Conservation (phyloP, 2,113 vertebrate species). For the Xiphophorus maculatus region DNA sequence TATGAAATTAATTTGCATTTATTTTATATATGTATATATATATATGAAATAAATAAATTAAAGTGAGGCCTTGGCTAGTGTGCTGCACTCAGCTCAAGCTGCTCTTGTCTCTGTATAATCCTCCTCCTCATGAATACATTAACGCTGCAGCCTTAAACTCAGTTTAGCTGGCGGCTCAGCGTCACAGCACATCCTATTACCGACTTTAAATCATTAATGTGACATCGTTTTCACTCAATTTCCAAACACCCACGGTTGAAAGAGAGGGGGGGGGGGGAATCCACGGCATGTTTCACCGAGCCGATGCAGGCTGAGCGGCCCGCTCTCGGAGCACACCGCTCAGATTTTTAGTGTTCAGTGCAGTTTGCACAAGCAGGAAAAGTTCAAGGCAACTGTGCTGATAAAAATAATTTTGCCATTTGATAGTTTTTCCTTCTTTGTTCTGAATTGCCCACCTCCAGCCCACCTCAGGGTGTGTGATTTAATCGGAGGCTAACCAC, state of each 20-base stretch:
- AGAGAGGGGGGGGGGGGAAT: neutral
- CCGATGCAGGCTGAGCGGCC: neutral
- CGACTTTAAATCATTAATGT: slow-evolving; percentile 85
- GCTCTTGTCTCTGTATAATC: slow-evolving; percentile 80
- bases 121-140: slow-evolving; percentile 85
- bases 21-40: neutral
- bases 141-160: slow-evolving; percentile 78
- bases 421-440: slow-evolving; percentile 51
- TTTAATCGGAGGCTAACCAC: slow-evolving; percentile 61
- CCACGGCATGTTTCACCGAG: neutral
- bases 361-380: neutral
- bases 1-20: neutral
- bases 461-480: slow-evolving; percentile 51
- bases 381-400: slow-evolving; percentile 12
- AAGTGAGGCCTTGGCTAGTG: slow-evolving; percentile 63
- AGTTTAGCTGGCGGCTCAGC: slow-evolving; percentile 81
- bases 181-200: slow-evolving; percentile 86
- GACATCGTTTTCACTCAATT: slow-evolving; percentile 83
- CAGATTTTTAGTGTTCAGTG: neutral
- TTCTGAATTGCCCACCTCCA: slow-evolving; percentile 52
- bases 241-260: slow-evolving; percentile 80
- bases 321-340: neutral
- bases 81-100: slow-evolving; percentile 68
- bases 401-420: slow-evolving; percentile 37
- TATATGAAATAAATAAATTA: slow-evolving; percentile 51